A percentile compares a stretch with the other conserved stretches of the same genome.
Conservation (phyloP, 2,888 invertebrate species). For the Cacoxenus indagator region DNA sequence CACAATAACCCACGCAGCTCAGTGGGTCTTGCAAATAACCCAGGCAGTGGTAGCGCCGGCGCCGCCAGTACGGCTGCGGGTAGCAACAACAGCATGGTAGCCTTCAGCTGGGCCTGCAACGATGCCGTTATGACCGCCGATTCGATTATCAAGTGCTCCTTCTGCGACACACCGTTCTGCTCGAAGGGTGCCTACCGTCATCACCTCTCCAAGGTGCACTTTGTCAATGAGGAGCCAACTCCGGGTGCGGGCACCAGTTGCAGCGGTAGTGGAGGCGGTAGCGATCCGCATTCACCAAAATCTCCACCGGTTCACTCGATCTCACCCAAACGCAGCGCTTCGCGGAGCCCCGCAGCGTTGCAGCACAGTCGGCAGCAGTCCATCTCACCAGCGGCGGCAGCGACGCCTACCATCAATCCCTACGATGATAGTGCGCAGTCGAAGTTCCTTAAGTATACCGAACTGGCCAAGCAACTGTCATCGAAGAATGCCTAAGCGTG, state of each 20-base stretch:
- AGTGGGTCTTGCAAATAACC: conserved; percentile 21
- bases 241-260: conserved; percentile 69
- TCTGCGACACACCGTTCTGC: conserved; percentile 95
- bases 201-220: conserved; percentile 95
- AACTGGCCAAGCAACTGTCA: conserved; percentile 97
- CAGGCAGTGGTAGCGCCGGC: conserved; percentile 14
- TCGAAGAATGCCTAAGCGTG: conserved; percentile 87
- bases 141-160: conserved; percentile 93
- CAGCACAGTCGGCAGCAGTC: conserved; percentile 33
- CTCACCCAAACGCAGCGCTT: conserved; percentile 55
- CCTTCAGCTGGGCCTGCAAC: conserved; percentile 95
- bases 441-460: conserved; percentile 98
- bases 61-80: conserved; percentile 32
- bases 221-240: conserved; percentile 85
- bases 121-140: conserved; percentile 88
- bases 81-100: conserved; percentile 74
- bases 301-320: conserved; percentile 40
- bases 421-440: conserved; percentile 95
- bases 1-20: conserved; percentile 57
- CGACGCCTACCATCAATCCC: conserved; percentile 72
- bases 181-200: conserved; percentile 97
- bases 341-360: conserved; percentile 54
- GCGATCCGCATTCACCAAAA: conserved; percentile 52
- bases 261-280: conserved; percentile 23
- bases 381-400: conserved; percentile 49